Base-by-base conservation (phyloP, 2,888 invertebrate species). In the Lasiommata megera region DNA sequence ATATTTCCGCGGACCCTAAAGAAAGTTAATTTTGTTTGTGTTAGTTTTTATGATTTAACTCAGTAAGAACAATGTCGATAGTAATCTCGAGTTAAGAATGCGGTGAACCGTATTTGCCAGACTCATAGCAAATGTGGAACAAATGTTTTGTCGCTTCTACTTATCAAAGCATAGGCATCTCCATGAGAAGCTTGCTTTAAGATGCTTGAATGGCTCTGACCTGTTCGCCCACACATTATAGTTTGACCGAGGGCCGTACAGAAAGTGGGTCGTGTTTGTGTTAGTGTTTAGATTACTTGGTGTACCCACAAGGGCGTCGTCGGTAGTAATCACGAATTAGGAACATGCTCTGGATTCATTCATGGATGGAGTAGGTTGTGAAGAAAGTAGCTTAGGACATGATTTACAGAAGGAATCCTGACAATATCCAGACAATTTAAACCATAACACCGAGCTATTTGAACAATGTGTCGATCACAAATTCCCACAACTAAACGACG, bases 251-350 rank as follows among this genome's bases (percentile, higher is more conserved):
- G 16, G 31, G 31, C 29, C 31, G 9, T 16, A 31, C 29, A 17
- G 46, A 46, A 46, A 46, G 46, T 46, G 29, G 46, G 46, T 31
- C 46, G 29, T 46, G 31, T 46, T 46, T 46, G 46, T 31, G 12
- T 43, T 44, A 37, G 37, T 12, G 29, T 44, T 44, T 31, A 11
- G 29, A 31, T 9, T 31, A 1, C 1, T 7, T 3, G 5, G 3
- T 29, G 2, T 29, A 14, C 14, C 8, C 9, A 28, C 28, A 43
- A 23, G 23, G 41, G 41, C 41, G 23, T 43, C 23, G 41, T n/a
- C 16, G 1, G 14, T 28, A 7, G n/a, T 23, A n/a, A 23, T 41
- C 11, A 34, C 23, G 6, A 43, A 43, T 28, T 14, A 3, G 8
- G 14, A 12, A 44, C 44, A 28, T 28, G 44, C 28, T 11, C 3